Evolutionary conservation across 2,888 invertebrate species (phyloP), one percentile per base, ranked within the genome.

Genomic region (Callinectes sapidus): DNA sequence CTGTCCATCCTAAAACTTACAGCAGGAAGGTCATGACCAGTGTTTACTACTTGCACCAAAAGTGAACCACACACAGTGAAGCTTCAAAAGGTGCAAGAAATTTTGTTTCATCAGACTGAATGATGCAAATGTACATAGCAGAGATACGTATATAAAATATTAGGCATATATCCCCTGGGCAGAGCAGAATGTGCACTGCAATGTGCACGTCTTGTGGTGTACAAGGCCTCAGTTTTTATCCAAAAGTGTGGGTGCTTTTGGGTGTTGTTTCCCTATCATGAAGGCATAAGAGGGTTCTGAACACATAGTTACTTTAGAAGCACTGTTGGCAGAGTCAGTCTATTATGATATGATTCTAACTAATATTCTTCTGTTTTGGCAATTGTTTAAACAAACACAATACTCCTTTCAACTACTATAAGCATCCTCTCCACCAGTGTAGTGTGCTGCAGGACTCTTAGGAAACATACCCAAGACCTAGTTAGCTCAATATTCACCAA

Each of bases 191-290:
- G 42, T 91, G 91, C 91, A 91, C 55, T 39, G 48, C 61, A 42
- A 13, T 66, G 66, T 86, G 91, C 87, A 91, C 48, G 71, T 91
- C 66, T 87, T 66, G 66, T 87, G 87, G 71, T 86, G 61, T 87
- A 91, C 35, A 91, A 91, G 91, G 91, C 91, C 91, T 91, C 91
- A 71, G 87, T 86, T 91, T 32, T 61, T 87, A 91, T 87, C 86
- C 91, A 91, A 91, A 87, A 39, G 87, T 87, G 71, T 42, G 39
- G 71, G 28, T 28, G 54, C 88, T 61, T 77, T 89, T 91, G 61
- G 77, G 55, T 90, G 86, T 87, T 71, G 48, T 23, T 71, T 71
- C 71, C 71, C 87, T 87, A 77, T 55, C 71, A 66, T 39, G 35
- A 87, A 87, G 91, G 91, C 87, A 71, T 87, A 54, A 48, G 48